These are phyloP conservation scores for Rhincodon typus DNA, from an alignment of 2,797 vertebrate genomes.

Conservation along the genomic window DNA sequence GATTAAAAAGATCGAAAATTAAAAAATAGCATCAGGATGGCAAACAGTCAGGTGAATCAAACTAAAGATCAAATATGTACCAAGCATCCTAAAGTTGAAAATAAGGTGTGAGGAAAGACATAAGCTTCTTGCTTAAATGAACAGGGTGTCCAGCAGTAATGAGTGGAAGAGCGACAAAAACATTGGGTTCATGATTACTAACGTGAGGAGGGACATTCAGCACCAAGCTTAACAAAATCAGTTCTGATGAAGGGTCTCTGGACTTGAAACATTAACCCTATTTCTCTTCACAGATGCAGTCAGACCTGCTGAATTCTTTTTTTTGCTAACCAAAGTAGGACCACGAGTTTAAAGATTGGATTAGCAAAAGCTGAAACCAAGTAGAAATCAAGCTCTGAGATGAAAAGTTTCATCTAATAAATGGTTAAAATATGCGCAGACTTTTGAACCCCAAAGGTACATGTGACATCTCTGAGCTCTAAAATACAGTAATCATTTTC, in stretches of 20 bases:
- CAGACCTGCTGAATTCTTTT: no score
- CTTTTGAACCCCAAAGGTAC: not conserved
- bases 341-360: not conserved
- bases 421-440: not conserved
- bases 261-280: no score
- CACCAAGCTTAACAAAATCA: not conserved
- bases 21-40: not conserved
- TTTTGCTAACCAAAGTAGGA: not conserved
- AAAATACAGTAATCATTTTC: not conserved
- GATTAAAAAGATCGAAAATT: not conserved
- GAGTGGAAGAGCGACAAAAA: not conserved
- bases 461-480: not conserved
- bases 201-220: no score
- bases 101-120: not conserved
- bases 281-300: no score
- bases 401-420: not conserved
- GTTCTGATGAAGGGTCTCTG: no score
- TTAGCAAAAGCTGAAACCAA: not conserved
- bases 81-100: constrained; percentile 14
- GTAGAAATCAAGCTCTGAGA: not conserved
- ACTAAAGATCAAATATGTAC: not conserved
- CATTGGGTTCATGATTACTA: not conserved
- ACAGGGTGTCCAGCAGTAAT: not conserved
- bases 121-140: not conserved
- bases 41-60: not conserved